Base-by-base conservation (phyloP, 1,140 invertebrate genomes). In the Megalopta genalis region DNA sequence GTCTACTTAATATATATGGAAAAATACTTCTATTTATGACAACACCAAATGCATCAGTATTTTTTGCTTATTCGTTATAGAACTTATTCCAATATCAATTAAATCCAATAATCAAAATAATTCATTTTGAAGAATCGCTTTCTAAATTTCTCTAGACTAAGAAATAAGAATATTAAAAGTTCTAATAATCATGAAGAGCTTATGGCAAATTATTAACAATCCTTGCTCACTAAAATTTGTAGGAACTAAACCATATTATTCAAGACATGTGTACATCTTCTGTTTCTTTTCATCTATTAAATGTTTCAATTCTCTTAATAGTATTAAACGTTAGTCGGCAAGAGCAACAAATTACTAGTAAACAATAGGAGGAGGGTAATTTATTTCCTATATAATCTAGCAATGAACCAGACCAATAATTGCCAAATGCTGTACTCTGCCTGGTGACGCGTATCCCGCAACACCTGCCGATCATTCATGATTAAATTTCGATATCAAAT, bases 381-480 rank as follows among this genome's bases (percentile, higher is more conserved):
- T 85, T 85, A 77, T 77, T 88, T 86, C 87, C 83, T 88, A 80
- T 73, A 82, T 86, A 86, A 88, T 87, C 87, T 86, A 91, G 86
- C 87, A 90, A 89, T 90, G 85, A 91, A 91, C 86, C 87, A 88
- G 89, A 87, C 86, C 88, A 88, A 91, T 88, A 85, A 89, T 88
- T 88, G 89, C 87, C 81, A 90, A 91, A 89, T 89, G 87, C 87
- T 91, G 85, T 91, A 90, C 76, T 90, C 88, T 91, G 90, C 90
- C 84, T 81, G 87, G 79, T 89, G 88, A 92, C 90, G 88, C 87
- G 88, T 87, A 86, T 87, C 88, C 88, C 90, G 88, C 91, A 92
- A 91, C 91, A 92, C 90, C 91, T 92, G 91, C 90, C 87, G 88
- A 91, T 91, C 86, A 91, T 90, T 88, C 82, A 89, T 87, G 67